Evolutionary conservation across 2,113 vertebrate genomes (phyloP).

Genomic region (Trematocara macrostoma): DNA sequence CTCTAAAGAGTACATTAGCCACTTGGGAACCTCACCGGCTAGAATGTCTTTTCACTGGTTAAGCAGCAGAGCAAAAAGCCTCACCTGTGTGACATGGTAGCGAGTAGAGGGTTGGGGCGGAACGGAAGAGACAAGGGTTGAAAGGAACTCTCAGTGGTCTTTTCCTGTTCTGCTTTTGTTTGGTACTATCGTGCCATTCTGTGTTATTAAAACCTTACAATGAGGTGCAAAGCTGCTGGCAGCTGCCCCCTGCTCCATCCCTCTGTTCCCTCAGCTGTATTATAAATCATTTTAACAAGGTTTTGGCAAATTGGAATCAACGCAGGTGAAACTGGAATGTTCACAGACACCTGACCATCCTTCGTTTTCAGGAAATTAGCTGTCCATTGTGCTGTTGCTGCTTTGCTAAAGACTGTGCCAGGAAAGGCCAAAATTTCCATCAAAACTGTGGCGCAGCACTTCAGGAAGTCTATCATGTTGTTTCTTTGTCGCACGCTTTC

Average conservation of each 20-base stretch:
- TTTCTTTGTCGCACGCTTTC: background rate
- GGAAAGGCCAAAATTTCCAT: background rate
- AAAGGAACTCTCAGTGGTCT: slow-evolving; percentile 53
- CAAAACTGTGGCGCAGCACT: background rate
- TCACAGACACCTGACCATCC: slow-evolving; percentile 14
- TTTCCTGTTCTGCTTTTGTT: slow-evolving; percentile 63
- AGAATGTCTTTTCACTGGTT: slow-evolving; percentile 22
- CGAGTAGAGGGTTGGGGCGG: background rate
- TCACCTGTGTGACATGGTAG: slow-evolving; percentile 17
- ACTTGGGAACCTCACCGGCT: slow-evolving; percentile 17
- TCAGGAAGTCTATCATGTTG: background rate
- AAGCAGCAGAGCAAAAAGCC: background rate
- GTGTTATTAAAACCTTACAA: slow-evolving; percentile 60
- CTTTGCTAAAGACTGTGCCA: background rate
- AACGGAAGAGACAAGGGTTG: background rate
- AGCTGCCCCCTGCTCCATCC: background rate
- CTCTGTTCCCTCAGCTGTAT: background rate
- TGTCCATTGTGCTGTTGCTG: slow-evolving; percentile 19
- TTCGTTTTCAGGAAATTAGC: slow-evolving; percentile 40
- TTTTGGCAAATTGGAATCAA: slow-evolving; percentile 8
- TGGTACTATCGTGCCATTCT: slow-evolving; percentile 40
- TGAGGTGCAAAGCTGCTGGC: slow-evolving; percentile 48
- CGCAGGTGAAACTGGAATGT: slow-evolving; percentile 31
- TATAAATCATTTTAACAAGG: slow-evolving; percentile 39
- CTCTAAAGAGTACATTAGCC: slow-evolving; percentile 36